Percentiles rank a stretch among this genome's conserved stretches.
Conservation (phyloP, 2,888 invertebrate genomes). For the Trachelus tabidus region DNA sequence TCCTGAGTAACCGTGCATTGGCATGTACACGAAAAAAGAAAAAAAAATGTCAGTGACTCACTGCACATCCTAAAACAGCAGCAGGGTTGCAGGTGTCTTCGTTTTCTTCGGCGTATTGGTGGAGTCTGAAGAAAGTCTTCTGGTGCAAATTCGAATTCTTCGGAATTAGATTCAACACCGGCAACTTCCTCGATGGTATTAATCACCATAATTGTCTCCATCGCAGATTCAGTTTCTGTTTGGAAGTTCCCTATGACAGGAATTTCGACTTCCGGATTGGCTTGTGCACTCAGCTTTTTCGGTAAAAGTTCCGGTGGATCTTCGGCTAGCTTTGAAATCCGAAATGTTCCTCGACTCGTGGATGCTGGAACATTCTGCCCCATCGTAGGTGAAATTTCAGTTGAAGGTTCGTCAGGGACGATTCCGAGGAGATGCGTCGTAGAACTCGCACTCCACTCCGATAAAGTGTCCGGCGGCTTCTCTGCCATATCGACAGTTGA, state of each 20-base stretch:
- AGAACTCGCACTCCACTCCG: slow-evolving; percentile 8
- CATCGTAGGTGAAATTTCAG: not conserved
- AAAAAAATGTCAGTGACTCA: not conserved
- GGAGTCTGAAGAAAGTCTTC: not conserved
- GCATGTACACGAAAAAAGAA: not conserved
- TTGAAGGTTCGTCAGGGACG: not conserved
- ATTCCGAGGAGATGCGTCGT: not conserved
- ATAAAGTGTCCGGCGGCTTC: slow-evolving; percentile 2
- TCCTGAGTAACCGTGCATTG: too few relatives aligned
- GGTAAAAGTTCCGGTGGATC: not conserved
- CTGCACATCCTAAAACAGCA: not conserved
- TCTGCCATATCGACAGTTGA: slow-evolving; percentile 18
- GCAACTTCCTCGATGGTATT: not conserved
- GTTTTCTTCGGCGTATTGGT: not conserved
- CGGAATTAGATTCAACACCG: not conserved
- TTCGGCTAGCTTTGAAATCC: not conserved
- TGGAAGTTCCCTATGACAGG: not conserved
- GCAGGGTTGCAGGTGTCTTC: not conserved
- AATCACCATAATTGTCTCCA: not conserved
- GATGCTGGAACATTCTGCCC: not conserved
- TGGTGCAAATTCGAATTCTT: not conserved
- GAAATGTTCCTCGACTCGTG: not conserved
- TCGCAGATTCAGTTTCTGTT: not conserved
- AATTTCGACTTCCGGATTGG: not conserved
- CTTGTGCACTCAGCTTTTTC: not conserved